These are phyloP conservation scores for Trachythela sp. DNA, from an alignment of 64 coral and sea anemone species.

Conservation along the genomic window DNA sequence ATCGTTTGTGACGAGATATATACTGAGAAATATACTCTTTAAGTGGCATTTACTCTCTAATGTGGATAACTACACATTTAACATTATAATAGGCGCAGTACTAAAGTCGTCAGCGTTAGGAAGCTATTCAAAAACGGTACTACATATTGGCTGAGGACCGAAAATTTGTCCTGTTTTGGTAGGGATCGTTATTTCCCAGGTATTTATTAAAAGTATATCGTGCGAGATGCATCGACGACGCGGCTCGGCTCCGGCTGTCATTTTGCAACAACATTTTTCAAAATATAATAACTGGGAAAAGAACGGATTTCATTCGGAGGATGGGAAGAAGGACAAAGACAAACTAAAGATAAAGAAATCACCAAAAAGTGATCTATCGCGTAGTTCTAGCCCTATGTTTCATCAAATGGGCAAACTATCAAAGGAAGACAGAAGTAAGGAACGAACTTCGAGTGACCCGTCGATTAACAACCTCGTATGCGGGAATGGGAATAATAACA, in stretches of 20 bases:
- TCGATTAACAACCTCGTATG: neutral
- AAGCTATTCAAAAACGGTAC: too few relatives aligned
- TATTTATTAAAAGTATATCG: neutral
- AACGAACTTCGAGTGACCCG: neutral
- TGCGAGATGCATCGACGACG: constrained; percentile 50
- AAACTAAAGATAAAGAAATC: constrained; percentile 10
- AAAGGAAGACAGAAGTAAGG: neutral
- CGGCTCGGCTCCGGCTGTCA: constrained; percentile 70
- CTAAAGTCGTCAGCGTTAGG: too few relatives aligned
- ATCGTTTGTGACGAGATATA: too few relatives aligned
- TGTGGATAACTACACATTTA: neutral
- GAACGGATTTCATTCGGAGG: neutral
- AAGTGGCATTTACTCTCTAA: neutral
- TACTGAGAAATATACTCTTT: neutral
- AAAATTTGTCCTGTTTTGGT: neutral
- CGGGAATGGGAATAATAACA: neutral
- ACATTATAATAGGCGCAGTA: neutral
- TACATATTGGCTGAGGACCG: neutral
- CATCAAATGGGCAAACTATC: neutral
- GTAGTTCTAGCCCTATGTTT: neutral
- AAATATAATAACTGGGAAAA: constrained; percentile 39
- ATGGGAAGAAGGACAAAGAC: constrained; percentile 10
- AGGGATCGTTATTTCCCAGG: neutral
- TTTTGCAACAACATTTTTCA: constrained; percentile 67
- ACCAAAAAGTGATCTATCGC: neutral